Evolutionary conservation across 2,888 invertebrate species (phyloP).

Genomic region (Drosophila nr. perissopoda): DNA sequence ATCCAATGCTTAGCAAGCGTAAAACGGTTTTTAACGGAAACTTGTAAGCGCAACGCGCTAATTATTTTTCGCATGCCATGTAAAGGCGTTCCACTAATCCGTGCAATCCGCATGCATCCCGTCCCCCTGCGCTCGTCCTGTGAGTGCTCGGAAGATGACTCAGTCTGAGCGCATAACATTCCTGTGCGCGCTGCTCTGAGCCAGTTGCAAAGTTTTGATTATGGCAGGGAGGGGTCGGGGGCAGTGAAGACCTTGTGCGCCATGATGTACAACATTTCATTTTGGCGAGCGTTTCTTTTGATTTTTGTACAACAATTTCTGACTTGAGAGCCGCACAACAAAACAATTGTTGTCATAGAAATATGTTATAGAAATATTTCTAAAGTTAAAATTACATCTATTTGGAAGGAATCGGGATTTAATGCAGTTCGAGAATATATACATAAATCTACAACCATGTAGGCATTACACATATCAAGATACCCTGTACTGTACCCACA

Average conservation of each 20-base stretch:
- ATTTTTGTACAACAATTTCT: conserved; percentile 26
- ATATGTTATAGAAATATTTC: neutral
- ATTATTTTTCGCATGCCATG: conserved; percentile 64
- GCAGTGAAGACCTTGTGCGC: conserved; percentile 6
- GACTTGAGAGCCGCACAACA: neutral
- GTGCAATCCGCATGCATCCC: neutral
- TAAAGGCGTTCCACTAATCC: conserved; percentile 25
- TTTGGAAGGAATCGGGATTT: neutral
- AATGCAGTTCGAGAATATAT: neutral
- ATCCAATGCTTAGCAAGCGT: conserved; percentile 56
- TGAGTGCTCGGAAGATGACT: neutral
- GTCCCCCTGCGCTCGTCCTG: too few species aligned
- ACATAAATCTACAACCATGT: neutral
- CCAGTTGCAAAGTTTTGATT: conserved; percentile 47
- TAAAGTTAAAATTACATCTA: neutral
- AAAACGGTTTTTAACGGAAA: conserved; percentile 73
- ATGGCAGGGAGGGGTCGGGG: neutral
- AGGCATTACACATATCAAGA: neutral
- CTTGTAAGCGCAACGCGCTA: conserved; percentile 76
- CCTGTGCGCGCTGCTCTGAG: conserved; percentile 34
- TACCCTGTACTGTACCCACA: neutral
- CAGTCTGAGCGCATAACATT: conserved; percentile 35
- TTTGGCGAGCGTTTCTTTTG: conserved; percentile 50
- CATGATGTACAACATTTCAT: conserved; percentile 62
- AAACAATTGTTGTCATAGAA: neutral